Evolutionary conservation across 2,888 invertebrate species (phyloP), one percentile per base, ranked within the genome.

Genomic region (Sthenelais limicola): DNA sequence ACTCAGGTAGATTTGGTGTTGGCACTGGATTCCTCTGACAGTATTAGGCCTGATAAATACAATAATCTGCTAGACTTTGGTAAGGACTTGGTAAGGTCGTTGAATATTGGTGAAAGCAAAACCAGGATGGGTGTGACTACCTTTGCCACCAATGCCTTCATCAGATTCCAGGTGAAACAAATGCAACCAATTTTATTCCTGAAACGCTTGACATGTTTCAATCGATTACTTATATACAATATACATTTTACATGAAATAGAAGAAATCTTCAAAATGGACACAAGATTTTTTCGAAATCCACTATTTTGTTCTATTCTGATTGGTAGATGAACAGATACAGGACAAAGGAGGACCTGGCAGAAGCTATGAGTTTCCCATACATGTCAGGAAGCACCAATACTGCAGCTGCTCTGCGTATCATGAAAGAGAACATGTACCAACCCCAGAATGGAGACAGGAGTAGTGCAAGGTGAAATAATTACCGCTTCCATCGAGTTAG

Each of bases 21-120:
- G 0, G 77, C 77, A 0, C 26, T 78, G 3, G 78, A 78, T 62
- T 68, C 76, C 0, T 74, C 77, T 3, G 73, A 58, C n/a, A 72
- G 72, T 26, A 68, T 78, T 43, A 74, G 77, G 1, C 52, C 38
- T 3, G 48, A 73, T 43, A 73, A 74, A 56, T 78, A 75, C 70
- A 72, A 74, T 52, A 51, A 33, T 1, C 43, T 76, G 56, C 54
- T 74, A n/a, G 49, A 54, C 33, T 76, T 76, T 54, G 69, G 72
- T 43, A 78, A 73, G 70, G 56, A 54, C 5, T 26, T 68, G 15
- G 38, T 38, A 1, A 9, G 51, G 32, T 43, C 33, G 3, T 21
- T 68, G 0, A 49, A 52, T 28, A 33, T 68, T 5, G 52, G 51
- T 28, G 26, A 38, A n/a, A 12, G 12, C 26, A 18, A 26, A n/a